Evolutionary conservation across 2,888 invertebrate genomes (phyloP), one percentile per base, ranked within the genome.

Genomic region (Oscheius sp.): DNA sequence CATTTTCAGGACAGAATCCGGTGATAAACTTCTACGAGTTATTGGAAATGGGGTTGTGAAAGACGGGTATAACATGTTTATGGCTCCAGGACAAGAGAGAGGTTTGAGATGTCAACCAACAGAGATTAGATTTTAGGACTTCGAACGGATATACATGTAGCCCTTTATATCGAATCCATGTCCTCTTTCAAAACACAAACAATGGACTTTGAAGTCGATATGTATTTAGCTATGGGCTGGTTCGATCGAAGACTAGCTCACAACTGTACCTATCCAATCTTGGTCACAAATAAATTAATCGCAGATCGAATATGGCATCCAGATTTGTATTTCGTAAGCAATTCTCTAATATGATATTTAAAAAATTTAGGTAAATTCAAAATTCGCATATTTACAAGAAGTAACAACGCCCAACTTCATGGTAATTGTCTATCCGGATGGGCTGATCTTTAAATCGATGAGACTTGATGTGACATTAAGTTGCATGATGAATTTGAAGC

Each of bases 191-290:
- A 84, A 68, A 85, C 86, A 20, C 86, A 86, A 61, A 84, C 86
- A 4, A 86, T 86, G 86, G 85, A 85, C 69, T 85, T 84, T 69
- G 85, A 85, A 72, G 82, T 86, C 52, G 86, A 86, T 71, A 84
- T 84, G 80, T 86, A 86, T 69, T 74, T 86, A 57, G 86, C 86
- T 5, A 82, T 86, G 84, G 84, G 83, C 8, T 86, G 86, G 83
- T 84, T 80, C 58, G 86, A 86, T 64, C 70, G 84, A 0, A 72
- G 86, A 8, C 71, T 86, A 17, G 75, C 79, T 1, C 86, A 86
- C 75, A 86, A 86, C 71, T 86, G 86, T 72, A 83, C 82, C 2
- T 80, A 86, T 76, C 86, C 86, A 10, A 83, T 86, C 57, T 70
- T 86, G 64, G 79, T 86, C 5, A 80, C 78, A 1, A 80, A 73